Evolutionary conservation across 2,113 vertebrate species (phyloP).

Genomic region (Chamaetylas fuelleborni): DNA sequence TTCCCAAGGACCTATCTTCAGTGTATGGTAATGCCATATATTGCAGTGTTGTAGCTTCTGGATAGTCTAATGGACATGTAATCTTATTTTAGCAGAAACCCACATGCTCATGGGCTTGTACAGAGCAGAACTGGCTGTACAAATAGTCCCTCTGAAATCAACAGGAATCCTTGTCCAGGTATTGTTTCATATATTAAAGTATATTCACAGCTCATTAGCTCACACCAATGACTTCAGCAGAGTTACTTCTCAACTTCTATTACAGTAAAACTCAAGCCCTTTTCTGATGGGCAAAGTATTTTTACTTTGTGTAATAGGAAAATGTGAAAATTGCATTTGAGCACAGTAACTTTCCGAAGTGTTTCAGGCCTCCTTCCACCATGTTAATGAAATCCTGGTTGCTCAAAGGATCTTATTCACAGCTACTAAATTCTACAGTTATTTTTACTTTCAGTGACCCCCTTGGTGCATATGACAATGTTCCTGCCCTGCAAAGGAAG

Average conservation of each 20-base stretch:
- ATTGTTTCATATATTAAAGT: neutral
- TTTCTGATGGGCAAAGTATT: neutral
- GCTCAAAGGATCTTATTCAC: neutral
- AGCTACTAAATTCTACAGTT: neutral
- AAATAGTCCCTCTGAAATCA: neutral
- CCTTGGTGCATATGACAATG: neutral
- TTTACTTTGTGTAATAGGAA: neutral
- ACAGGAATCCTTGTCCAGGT: neutral
- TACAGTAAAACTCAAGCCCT: neutral
- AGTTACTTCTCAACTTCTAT: neutral
- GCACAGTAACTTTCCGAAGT: neutral
- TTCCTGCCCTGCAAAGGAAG: neutral
- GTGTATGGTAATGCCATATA: neutral
- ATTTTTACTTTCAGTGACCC: neutral
- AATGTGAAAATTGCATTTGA: neutral
- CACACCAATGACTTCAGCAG: neutral
- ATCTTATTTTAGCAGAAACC: slow-evolving; percentile 18
- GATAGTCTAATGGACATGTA: neutral
- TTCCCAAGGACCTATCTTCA: slow-evolving; percentile 16
- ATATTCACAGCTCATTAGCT: neutral
- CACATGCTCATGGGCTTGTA: neutral
- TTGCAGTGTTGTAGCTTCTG: neutral
- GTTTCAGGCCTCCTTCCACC: neutral
- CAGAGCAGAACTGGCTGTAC: neutral
- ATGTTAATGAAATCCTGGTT: neutral